Percentiles rank a stretch among this genome's conserved stretches.
Evolutionary conservation across 64 coral and sea anemone genomes (phyloP).

Genomic region (Stichodactyla mertensii): DNA sequence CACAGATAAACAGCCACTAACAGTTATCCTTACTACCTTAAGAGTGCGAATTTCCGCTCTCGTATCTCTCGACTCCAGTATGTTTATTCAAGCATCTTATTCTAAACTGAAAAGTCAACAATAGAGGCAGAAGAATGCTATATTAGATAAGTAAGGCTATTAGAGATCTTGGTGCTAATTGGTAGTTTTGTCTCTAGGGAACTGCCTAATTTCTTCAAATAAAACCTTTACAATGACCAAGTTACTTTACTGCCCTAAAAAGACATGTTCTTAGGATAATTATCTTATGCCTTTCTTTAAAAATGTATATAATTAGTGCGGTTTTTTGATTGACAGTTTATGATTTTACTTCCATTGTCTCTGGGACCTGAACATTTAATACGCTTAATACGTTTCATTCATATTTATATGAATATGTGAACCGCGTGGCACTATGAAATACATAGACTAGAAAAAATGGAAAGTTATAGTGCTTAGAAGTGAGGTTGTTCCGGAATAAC

Average conservation of each 20-base stretch:
- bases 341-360: no score
- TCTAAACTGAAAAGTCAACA: neutral
- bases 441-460: no score
- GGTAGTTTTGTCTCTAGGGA: neutral
- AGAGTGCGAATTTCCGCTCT: neutral
- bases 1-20: neutral
- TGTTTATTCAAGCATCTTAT: constrained; percentile 22
- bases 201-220: neutral
- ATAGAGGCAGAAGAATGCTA: neutral
- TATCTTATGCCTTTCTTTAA: no score
- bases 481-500: no score
- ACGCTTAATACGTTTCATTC: no score
- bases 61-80: neutral
- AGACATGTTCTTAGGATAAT: neutral
- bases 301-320: no score
- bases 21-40: neutral
- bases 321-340: no score
- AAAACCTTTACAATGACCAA: neutral
- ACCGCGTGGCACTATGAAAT: no score
- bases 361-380: no score
- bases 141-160: constrained; percentile 16
- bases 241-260: neutral
- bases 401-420: no score
- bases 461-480: no score
- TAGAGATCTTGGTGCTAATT: neutral